A percentile compares a stretch with the other conserved stretches of the same genome.
phyloP scores from a whole-genome alignment of 2,113 vertebrate species.

The Pungitius pungitius region DNA sequence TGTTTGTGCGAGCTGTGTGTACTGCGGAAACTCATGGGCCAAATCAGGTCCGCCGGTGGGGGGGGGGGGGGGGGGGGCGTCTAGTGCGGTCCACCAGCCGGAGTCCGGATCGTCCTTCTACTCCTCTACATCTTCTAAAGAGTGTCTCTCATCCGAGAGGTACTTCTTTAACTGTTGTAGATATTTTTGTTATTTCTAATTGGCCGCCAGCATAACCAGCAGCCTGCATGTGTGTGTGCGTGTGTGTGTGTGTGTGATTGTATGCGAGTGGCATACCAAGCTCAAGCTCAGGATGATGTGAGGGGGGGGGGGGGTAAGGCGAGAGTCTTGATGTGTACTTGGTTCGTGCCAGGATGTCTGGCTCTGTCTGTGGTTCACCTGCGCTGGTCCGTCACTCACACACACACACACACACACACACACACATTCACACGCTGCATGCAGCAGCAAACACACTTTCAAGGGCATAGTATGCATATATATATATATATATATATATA shows the following conservation, averaged over 20 bases:
- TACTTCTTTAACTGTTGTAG: conserved; percentile 9
- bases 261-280: background rate
- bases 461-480: conserved; percentile 35
- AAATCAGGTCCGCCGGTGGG: too few species aligned
- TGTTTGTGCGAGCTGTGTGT: background rate
- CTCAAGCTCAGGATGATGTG: conserved; percentile 51
- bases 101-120: too few species aligned
- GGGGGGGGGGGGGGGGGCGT: too few species aligned
- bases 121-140: background rate
- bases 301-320: conserved; percentile 68
- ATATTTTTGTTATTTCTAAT: conserved; percentile 21
- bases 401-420: conserved; percentile 24
- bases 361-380: conserved; percentile 82
- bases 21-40: too few species aligned
- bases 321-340: conserved; percentile 82
- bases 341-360: conserved; percentile 82
- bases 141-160: conserved; percentile 15
- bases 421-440: conserved; percentile 13
- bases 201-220: background rate
- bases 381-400: conserved; percentile 71
- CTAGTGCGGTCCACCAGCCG: too few species aligned
- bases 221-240: background rate
- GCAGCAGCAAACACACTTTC: conserved; percentile 21
- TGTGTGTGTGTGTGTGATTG: background rate
- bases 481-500: conserved; percentile 6